phyloP scores from a whole-genome alignment of 2,888 invertebrate genomes.

The Lapara coniferarum region DNA sequence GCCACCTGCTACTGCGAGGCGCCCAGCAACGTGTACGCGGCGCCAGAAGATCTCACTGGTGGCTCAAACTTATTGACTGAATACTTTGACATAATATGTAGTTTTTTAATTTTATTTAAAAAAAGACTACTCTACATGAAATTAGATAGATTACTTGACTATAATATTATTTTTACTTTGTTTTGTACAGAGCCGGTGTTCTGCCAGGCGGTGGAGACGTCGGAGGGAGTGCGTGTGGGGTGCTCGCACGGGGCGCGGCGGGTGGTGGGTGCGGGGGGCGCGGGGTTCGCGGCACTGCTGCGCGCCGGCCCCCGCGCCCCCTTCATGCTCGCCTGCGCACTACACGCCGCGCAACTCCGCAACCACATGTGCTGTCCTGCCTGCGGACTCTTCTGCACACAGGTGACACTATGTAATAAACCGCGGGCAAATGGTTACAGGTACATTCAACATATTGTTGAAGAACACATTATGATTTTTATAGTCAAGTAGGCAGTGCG shows the following conservation, averaged over 20 bases:
- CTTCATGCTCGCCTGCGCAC: conserved; percentile 90
- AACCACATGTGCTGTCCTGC: conserved; percentile 95
- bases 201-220: conserved; percentile 90
- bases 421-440: no score
- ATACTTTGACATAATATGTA: no score
- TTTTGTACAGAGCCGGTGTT: conserved; percentile 78
- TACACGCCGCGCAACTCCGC: conserved; percentile 89
- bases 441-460: no score
- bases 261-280: conserved; percentile 42
- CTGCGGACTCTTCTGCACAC: conserved; percentile 94
- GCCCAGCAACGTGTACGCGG: conserved; percentile 63
- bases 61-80: conserved; percentile 21
- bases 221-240: conserved; percentile 89
- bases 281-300: conserved; percentile 78
- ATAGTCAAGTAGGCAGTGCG: no score
- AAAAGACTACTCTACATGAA: no score
- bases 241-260: conserved; percentile 91
- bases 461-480: no score
- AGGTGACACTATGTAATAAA: conserved; percentile 75
- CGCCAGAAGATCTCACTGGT: conserved; percentile 65
- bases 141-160: no score
- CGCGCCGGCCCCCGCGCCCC: conserved; percentile 90
- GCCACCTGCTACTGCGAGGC: conserved; percentile 68
- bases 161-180: no score
- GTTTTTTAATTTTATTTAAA: no score